Conservation (phyloP, 2,113 vertebrate genomes). For the Ciconia boyciana region DNA sequence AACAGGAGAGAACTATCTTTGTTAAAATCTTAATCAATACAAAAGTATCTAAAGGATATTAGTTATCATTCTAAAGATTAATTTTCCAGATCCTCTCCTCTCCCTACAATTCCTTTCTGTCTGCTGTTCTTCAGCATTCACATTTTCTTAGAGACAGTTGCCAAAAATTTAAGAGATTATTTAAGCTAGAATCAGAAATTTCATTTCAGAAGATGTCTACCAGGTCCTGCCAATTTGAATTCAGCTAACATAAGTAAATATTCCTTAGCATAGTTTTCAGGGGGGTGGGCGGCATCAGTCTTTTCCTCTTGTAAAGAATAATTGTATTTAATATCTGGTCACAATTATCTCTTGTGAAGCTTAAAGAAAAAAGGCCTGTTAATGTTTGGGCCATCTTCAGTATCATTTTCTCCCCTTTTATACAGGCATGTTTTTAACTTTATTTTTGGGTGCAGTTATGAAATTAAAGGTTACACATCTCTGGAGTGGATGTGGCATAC, state of each 20-base stretch:
- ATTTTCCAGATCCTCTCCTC: not conserved
- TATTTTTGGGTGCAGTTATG: not conserved
- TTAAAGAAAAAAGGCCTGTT: not conserved
- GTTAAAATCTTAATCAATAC: not conserved
- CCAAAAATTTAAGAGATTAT: not conserved
- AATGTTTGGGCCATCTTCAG: not conserved
- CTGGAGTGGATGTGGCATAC: not conserved
- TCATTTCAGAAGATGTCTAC: not conserved
- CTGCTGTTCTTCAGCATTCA: not conserved
- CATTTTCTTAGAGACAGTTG: not conserved
- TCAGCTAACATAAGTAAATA: not conserved
- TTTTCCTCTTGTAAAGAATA: not conserved
- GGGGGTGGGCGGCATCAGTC: not conserved
- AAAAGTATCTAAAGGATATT: not conserved
- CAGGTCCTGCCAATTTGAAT: not conserved
- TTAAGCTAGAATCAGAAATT: not conserved
- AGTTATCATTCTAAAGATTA: not conserved
- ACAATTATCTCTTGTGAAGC: not conserved
- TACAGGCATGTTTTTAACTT: not conserved
- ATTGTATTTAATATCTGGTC: not conserved
- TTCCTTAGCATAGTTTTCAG: not conserved
- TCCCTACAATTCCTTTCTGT: not conserved
- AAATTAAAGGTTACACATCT: not conserved
- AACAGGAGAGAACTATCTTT: not conserved
- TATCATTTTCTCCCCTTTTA: not conserved